Percentiles rank a stretch among this genome's conserved stretches.
These are phyloP conservation scores for Brenthis hecate DNA, from an alignment of 2,888 invertebrate genomes.

Conservation along the genomic window DNA sequence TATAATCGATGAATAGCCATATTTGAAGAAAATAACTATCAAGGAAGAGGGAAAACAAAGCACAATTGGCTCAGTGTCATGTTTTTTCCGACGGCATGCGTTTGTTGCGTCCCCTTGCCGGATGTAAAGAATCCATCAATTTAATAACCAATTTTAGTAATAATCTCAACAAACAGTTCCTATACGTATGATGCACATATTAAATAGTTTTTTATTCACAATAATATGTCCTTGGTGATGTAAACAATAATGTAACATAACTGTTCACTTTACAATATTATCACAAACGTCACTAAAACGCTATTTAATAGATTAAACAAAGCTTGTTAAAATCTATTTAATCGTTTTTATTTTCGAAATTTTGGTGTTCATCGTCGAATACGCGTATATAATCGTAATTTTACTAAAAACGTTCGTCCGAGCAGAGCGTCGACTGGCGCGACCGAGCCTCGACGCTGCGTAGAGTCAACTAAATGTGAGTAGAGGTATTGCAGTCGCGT, in stretches of 20 bases:
- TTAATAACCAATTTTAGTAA: constrained; percentile 64
- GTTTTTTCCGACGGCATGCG: constrained; percentile 80
- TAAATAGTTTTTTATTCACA: constrained; percentile 50
- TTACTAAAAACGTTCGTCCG: constrained; percentile 68
- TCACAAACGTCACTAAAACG: constrained; percentile 15
- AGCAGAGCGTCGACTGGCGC: constrained; percentile 71
- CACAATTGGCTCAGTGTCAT: constrained; percentile 77
- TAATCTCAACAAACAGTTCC: constrained; percentile 54
- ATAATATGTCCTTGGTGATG: constrained; percentile 38
- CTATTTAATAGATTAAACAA: constrained; percentile 18
- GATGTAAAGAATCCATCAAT: constrained; percentile 80
- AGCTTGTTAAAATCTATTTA: background rate
- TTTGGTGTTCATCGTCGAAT: constrained; percentile 48
- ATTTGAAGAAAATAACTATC: constrained; percentile 73
- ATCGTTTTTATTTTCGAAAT: background rate
- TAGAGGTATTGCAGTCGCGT: constrained; percentile 74
- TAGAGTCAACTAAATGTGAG: constrained; percentile 74
- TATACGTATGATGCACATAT: constrained; percentile 58
- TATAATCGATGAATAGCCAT: constrained; percentile 69
- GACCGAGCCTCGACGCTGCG: constrained; percentile 76
- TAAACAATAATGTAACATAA: constrained; percentile 57
- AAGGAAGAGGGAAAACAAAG: constrained; percentile 78
- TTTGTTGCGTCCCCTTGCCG: constrained; percentile 73
- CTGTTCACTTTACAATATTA: constrained; percentile 50
- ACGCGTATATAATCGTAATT: constrained; percentile 73